Evolutionary conservation across 2,797 vertebrate genomes (phyloP).

Genomic region (Microctenopoma steveboyesi): DNA sequence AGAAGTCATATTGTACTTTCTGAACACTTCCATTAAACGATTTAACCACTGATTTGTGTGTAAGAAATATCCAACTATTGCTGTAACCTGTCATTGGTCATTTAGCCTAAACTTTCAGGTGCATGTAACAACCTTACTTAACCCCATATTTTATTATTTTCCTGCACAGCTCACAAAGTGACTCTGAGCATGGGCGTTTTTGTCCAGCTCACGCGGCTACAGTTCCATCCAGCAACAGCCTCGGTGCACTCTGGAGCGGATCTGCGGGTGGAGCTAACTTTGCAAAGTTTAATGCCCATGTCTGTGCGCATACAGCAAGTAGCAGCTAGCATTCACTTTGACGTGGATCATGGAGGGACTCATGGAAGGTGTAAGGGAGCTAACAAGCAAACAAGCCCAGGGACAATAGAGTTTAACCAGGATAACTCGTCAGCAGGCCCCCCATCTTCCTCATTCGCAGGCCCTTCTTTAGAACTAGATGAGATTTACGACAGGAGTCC

Average conservation of each 20-base stretch:
- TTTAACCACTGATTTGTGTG: not conserved
- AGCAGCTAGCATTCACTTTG: conserved; percentile 88
- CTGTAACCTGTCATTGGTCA: not conserved
- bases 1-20: not conserved
- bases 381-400: conserved; percentile 83
- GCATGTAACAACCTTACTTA: not conserved
- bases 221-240: conserved; percentile 88
- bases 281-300: conserved; percentile 91
- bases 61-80: not conserved
- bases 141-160: not conserved
- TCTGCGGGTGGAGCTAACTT: conserved; percentile 87
- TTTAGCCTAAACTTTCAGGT: not conserved
- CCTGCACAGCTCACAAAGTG: conserved; percentile 81
- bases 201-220: conserved; percentile 87
- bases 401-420: conserved; percentile 84
- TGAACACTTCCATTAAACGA: not conserved
- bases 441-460: conserved; percentile 55
- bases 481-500: conserved; percentile 93
- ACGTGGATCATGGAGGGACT: conserved; percentile 87
- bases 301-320: conserved; percentile 89
- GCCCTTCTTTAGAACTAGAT: conserved; percentile 83
- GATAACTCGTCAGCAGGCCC: conserved; percentile 66
- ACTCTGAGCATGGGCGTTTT: conserved; percentile 90
- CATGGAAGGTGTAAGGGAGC: conserved; percentile 83
- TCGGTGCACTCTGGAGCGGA: conserved; percentile 91